phyloP scores from a whole-genome alignment of 2,888 invertebrate genomes.

The Leucophora obtusa region DNA sequence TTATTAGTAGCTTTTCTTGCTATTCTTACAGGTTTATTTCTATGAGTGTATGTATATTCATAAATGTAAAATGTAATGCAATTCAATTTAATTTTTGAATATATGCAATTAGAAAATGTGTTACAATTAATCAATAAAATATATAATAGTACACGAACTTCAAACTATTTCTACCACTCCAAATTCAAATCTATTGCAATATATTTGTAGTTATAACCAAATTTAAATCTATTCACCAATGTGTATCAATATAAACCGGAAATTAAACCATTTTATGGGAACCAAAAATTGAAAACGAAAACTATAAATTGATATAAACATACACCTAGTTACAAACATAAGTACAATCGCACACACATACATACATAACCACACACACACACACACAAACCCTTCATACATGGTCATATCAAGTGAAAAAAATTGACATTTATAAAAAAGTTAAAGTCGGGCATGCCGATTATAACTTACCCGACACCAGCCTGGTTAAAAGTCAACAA shows the following conservation, averaged over 20 bases:
- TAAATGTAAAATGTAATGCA: conserved; percentile 41
- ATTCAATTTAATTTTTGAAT: conserved; percentile 55
- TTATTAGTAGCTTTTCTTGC: too few relatives aligned
- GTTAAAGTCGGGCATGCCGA: too few relatives aligned
- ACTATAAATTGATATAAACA: conserved; percentile 47
- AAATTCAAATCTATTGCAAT: conserved; percentile 1
- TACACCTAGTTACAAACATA: not conserved
- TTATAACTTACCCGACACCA: too few relatives aligned
- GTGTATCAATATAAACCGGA: conserved; percentile 50
- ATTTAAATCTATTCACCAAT: conserved; percentile 3
- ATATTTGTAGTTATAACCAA: not conserved
- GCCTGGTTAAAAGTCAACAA: too few relatives aligned
- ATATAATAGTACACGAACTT: conserved; percentile 44
- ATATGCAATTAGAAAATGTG: conserved; percentile 59
- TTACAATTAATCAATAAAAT: conserved; percentile 60
- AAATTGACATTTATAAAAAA: not conserved
- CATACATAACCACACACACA: not conserved
- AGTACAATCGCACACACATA: not conserved
- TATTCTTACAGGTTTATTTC: too few relatives aligned
- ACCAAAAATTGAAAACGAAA: conserved; percentile 48
- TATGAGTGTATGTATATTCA: too few relatives aligned
- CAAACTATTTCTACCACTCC: conserved; percentile 7
- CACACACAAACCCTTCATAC: not conserved
- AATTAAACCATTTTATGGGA: conserved; percentile 57
- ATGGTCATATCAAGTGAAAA: not conserved